These are phyloP conservation scores for Leptonema lineaticorne DNA, from an alignment of 1,140 invertebrate species.

Conservation along the genomic window DNA sequence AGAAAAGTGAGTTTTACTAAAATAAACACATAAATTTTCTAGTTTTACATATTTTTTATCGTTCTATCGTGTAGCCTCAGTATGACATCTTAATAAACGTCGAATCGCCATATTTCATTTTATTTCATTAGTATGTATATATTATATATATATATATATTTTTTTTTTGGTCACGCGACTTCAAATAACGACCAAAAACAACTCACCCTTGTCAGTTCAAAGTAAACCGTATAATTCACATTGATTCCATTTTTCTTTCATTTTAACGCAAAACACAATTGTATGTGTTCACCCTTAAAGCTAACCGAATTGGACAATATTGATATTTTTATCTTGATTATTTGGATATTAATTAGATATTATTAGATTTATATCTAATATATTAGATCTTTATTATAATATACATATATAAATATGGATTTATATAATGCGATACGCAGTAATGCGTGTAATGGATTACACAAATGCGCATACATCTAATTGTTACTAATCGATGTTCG, in stretches of 20 bases:
- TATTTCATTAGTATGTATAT: too few relatives aligned
- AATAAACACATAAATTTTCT: too few relatives aligned
- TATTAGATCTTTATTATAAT: too few relatives aligned
- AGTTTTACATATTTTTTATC: too few relatives aligned
- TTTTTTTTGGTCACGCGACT: constrained; percentile 9
- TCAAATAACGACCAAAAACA: constrained; percentile 11
- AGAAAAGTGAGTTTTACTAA: too few relatives aligned
- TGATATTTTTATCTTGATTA: constrained; percentile 30
- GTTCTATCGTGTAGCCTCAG: too few relatives aligned
- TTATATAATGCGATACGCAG: neutral
- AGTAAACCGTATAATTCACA: neutral
- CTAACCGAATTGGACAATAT: constrained; percentile 6
- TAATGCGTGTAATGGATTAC: neutral
- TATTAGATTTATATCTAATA: too few relatives aligned
- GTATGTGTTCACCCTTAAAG: too few relatives aligned
- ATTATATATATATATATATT: too few relatives aligned
- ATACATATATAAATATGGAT: neutral
- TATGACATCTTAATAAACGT: too few relatives aligned
- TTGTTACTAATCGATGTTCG: constrained; percentile 18
- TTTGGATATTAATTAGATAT: constrained; percentile 1
- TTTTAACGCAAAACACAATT: neutral
- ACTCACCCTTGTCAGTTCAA: neutral
- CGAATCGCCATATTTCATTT: too few relatives aligned
- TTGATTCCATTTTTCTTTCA: neutral
- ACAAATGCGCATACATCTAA: constrained; percentile 3